phyloP scores from a whole-genome alignment of 2,113 vertebrate genomes.

The Poicephalus meyeri region DNA sequence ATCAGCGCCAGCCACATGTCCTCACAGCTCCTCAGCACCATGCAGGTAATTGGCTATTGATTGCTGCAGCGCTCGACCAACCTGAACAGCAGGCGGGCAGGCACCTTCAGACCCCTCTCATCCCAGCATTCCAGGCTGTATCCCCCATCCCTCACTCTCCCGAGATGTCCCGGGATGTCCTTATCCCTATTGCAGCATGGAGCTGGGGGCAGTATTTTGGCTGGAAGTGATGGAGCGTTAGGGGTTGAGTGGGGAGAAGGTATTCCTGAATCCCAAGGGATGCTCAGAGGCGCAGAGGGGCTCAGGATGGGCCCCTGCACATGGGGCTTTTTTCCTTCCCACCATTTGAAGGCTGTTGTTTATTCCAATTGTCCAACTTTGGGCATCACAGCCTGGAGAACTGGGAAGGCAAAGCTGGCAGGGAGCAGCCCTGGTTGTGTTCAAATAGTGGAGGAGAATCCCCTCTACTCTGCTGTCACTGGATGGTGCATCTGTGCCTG shows the following conservation, averaged over 20 bases:
- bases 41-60: accelerated
- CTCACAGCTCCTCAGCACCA: not conserved
- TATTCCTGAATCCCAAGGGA: accelerated
- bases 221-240: accelerated
- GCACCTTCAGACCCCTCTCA: accelerated
- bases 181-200: accelerated
- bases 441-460: not conserved
- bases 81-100: accelerated
- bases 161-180: accelerated
- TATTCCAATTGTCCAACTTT: not conserved
- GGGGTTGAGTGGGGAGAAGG: not conserved
- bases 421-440: not conserved
- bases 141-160: not conserved
- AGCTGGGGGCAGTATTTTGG: not conserved
- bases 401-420: not conserved
- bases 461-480: not conserved
- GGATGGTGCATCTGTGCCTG: no score
- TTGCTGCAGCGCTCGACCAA: accelerated
- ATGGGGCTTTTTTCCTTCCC: no score
- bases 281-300: not conserved
- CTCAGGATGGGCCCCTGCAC: not conserved
- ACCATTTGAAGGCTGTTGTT: not conserved
- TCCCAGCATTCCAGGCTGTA: accelerated
- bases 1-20: accelerated
- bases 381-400: not conserved